Evolutionary conservation across 2,113 vertebrate species (phyloP).

Genomic region (Pollimyrus isidori): DNA sequence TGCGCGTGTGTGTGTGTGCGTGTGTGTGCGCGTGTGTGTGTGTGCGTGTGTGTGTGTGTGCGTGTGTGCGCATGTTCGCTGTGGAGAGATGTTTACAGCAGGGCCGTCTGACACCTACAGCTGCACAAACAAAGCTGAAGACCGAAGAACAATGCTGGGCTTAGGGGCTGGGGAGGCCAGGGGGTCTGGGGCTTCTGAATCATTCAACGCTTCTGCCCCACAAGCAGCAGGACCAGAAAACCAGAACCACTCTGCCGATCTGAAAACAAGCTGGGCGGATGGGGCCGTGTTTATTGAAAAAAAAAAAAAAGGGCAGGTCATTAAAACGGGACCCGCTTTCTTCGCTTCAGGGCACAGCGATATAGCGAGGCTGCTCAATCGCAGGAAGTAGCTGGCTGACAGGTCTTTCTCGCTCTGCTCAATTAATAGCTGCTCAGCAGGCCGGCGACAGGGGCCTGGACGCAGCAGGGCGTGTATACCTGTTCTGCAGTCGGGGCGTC

Average conservation of each 20-base stretch:
- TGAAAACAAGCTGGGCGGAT: neutral
- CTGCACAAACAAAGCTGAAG: slow-evolving; percentile 61
- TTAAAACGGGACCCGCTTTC: neutral
- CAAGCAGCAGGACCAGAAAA: neutral
- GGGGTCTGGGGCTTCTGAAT: neutral
- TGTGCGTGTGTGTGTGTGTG: neutral
- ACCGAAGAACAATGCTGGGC: slow-evolving; percentile 50
- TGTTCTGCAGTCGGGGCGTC: neutral
- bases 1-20: neutral
- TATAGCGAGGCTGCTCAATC: neutral
- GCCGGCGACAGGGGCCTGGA: neutral
- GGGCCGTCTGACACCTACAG: slow-evolving; percentile 51
- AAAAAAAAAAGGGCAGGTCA: neutral
- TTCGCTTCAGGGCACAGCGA: neutral
- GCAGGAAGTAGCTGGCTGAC: neutral
- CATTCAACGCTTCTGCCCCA: neutral
- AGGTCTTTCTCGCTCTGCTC: slow-evolving; percentile 11
- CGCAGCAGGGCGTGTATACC: neutral
- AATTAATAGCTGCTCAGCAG: neutral
- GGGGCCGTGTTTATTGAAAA: neutral
- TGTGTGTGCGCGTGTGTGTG: neutral
- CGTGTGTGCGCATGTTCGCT: neutral
- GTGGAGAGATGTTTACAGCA: slow-evolving; percentile 31
- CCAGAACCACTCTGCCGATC: neutral
- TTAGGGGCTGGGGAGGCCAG: slow-evolving; percentile 12